Conservation (phyloP, 2,113 vertebrate genomes). For the Ivindomyrus marchei region DNA sequence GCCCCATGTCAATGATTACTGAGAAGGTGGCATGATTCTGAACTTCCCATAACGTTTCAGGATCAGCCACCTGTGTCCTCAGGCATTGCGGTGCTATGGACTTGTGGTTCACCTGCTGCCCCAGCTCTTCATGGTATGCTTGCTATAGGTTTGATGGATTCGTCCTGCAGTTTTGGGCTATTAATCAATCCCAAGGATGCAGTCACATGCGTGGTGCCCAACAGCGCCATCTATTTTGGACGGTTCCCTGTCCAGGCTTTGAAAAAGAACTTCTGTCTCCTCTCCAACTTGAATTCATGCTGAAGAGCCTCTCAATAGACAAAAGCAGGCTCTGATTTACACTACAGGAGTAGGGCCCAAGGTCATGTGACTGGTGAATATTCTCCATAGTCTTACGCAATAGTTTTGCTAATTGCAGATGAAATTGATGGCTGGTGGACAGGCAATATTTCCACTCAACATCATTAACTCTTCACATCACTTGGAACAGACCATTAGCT, state of each 20-base stretch:
- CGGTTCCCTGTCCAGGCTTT: neutral
- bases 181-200: slow-evolving; percentile 24
- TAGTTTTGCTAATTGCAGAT: neutral
- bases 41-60: neutral
- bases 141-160: neutral
- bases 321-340: neutral
- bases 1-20: neutral
- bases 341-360: neutral
- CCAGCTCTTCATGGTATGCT: slow-evolving; percentile 19
- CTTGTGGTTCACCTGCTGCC: neutral
- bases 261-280: neutral
- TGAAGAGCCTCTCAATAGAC: neutral
- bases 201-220: neutral
- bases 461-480: neutral
- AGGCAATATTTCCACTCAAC: neutral
- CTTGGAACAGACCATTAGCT: neutral
- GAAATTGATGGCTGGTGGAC: neutral
- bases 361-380: neutral
- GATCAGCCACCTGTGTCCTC: neutral
- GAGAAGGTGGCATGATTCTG: neutral
- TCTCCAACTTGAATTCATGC: neutral
- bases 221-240: slow-evolving; percentile 33
- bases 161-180: neutral
- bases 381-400: neutral
- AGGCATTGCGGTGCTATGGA: neutral